Evolutionary conservation across 1,140 invertebrate species (phyloP).

Genomic region (Parasteatoda tepidariorum): DNA sequence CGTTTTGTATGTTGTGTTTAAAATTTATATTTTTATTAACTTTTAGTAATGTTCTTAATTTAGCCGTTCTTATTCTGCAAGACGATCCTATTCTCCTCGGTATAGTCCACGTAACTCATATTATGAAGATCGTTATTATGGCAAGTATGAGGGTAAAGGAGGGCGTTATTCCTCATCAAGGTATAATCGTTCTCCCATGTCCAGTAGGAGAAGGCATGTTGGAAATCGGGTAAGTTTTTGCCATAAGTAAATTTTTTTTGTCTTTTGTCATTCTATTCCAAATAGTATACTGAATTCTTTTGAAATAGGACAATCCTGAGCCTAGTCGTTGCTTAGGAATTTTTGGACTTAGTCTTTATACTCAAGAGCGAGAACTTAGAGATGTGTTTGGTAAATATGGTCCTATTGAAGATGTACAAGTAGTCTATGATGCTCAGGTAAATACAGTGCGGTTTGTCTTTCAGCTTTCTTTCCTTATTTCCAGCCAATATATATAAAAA

Average conservation of each 20-base stretch:
- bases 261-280: not conserved
- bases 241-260: not conserved
- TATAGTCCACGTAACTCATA: constrained; percentile 47
- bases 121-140: constrained; percentile 43
- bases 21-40: too few species aligned
- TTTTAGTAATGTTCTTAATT: not conserved
- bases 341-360: constrained; percentile 93
- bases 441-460: constrained; percentile 55
- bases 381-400: constrained; percentile 95
- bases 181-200: constrained; percentile 72
- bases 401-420: constrained; percentile 90
- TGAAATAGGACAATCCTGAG: constrained; percentile 55
- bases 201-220: constrained; percentile 70
- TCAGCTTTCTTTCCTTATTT: not conserved
- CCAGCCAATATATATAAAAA: too few species aligned
- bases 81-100: constrained; percentile 50
- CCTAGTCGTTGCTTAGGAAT: constrained; percentile 90
- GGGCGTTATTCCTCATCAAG: constrained; percentile 52
- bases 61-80: constrained; percentile 56
- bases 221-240: constrained; percentile 65
- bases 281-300: not conserved
- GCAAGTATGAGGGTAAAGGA: not conserved
- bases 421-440: constrained; percentile 96
- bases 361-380: constrained; percentile 91
- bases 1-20: not conserved